These are phyloP conservation scores for Ptilodon capucinus DNA, from an alignment of 2,888 invertebrate genomes.

Conservation along the genomic window DNA sequence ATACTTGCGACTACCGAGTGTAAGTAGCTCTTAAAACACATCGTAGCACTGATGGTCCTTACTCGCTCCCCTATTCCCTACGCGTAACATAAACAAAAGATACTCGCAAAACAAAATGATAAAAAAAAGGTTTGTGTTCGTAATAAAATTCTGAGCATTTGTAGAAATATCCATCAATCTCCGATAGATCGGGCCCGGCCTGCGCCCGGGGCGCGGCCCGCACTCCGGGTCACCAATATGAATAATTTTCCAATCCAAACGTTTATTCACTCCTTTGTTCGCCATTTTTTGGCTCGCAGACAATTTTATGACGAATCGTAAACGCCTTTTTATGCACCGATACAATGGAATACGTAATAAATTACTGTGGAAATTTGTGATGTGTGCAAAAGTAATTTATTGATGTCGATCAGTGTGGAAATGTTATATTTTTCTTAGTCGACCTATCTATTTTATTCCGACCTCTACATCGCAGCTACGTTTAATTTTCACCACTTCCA, in stretches of 20 bases:
- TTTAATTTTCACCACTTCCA: not conserved
- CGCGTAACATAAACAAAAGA: conserved; percentile 18
- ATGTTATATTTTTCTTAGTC: not conserved
- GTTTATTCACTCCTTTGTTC: conserved; percentile 63
- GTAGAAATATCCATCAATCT: conserved; percentile 40
- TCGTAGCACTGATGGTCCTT: no score
- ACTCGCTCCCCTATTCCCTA: not conserved
- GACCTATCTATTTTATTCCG: no score
- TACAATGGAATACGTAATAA: conserved; percentile 22
- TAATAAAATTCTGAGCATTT: conserved; percentile 51
- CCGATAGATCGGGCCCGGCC: conserved; percentile 20
- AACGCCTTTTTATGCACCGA: conserved; percentile 44
- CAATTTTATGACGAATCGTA: conserved; percentile 59
- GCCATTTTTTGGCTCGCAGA: conserved; percentile 48
- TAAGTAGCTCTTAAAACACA: no score
- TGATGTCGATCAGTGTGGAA: not conserved
- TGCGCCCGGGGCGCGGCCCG: conserved; percentile 27
- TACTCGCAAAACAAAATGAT: conserved; percentile 35
- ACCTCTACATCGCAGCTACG: no score
- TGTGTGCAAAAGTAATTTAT: conserved; percentile 8
- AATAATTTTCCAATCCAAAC: conserved; percentile 70
- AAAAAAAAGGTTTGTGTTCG: conserved; percentile 40
- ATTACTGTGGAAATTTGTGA: conserved; percentile 17
- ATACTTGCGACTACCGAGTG: no score
- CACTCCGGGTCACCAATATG: conserved; percentile 60